Percentiles rank a stretch among this genome's conserved stretches.
Evolutionary conservation across 2,888 invertebrate genomes (phyloP).

Genomic region (Nephrocerus scutellatus): DNA sequence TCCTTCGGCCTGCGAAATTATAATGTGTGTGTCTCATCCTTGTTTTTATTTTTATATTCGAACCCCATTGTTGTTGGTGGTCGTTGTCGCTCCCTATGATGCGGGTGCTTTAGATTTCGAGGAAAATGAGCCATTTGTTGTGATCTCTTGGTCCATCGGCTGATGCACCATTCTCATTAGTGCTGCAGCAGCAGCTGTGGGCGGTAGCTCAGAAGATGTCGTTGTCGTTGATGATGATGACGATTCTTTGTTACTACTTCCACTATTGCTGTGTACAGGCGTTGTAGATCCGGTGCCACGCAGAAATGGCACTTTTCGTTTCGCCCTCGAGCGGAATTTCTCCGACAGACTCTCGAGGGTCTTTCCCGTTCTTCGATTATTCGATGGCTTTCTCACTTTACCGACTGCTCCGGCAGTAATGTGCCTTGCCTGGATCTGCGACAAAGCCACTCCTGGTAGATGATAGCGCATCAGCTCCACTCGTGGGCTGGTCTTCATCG

Average conservation of each 20-base stretch:
- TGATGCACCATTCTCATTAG: not conserved
- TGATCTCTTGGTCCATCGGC: too few relatives aligned
- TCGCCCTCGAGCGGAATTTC: slow-evolving; percentile 22
- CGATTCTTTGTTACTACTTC: not conserved
- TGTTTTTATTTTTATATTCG: too few relatives aligned
- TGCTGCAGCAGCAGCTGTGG: not conserved
- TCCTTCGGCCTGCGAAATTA: too few relatives aligned
- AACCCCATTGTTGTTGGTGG: too few relatives aligned
- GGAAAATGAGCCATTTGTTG: too few relatives aligned
- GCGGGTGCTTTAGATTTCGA: too few relatives aligned
- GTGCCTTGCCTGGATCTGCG: not conserved
- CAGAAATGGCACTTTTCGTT: slow-evolving; percentile 21
- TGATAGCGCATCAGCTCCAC: slow-evolving; percentile 15
- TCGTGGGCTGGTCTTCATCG: slow-evolving; percentile 10
- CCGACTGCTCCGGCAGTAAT: too few relatives aligned
- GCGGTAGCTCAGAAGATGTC: not conserved
- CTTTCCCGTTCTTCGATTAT: slow-evolving; percentile 9
- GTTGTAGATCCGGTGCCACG: slow-evolving; percentile 16
- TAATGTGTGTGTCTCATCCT: too few relatives aligned
- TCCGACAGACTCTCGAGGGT: slow-evolving; percentile 21
- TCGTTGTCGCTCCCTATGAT: too few relatives aligned
- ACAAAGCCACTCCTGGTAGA: not conserved
- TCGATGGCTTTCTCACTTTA: slow-evolving; percentile 16
- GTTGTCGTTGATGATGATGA: not conserved
- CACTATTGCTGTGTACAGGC: not conserved